Base-by-base conservation (phyloP, 2,888 invertebrate species). In the Gandaritis pyraliata region DNA sequence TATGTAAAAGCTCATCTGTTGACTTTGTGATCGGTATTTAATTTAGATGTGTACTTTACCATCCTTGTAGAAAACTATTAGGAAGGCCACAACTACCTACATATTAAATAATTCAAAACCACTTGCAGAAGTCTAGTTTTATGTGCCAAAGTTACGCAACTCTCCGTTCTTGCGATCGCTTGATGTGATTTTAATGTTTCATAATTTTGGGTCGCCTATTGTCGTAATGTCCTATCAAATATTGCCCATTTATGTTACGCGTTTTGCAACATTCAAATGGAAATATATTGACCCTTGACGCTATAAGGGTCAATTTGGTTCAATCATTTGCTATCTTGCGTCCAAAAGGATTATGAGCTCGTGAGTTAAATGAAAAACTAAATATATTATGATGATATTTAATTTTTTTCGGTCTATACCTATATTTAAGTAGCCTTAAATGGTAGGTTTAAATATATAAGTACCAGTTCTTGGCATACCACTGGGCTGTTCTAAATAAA, bases 151-250 rank as follows among this genome's bases (percentile, higher is more conserved):
- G 53, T 69, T 61, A 41, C 48, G 54, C 53, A 55, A 63, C 61
- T 52, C 53, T 54, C 55, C 46, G 51, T 52, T 64, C 58, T 64
- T 64, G 58, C 43, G 59, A 51, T 36, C 48, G 45, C 56, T 57
- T 70, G 68, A 68, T 70, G 70, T 49, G 66, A 63, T 58, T 68
- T 65, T 70, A 64, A 68, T 68, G 66, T 65, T 66, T 66, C 61
- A 65, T 68, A 66, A 65, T 68, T 68, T 47, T 51, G 64, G 65
- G 46, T 61, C 54, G 61, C 50, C 70, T 58, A 61, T 66, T 66
- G 57, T 41, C 45, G 61, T 70, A 66, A 70, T 60, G 60, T 58
- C 63, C 63, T 68, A 64, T 65, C 58, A 70, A 68, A 66, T 58
- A 63, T 62, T 61, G 50, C 55, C 61, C 55, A 66, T 70, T 70